Conservation (phyloP, 2,888 invertebrate genomes). For the Lasioglossum villosulum region DNA sequence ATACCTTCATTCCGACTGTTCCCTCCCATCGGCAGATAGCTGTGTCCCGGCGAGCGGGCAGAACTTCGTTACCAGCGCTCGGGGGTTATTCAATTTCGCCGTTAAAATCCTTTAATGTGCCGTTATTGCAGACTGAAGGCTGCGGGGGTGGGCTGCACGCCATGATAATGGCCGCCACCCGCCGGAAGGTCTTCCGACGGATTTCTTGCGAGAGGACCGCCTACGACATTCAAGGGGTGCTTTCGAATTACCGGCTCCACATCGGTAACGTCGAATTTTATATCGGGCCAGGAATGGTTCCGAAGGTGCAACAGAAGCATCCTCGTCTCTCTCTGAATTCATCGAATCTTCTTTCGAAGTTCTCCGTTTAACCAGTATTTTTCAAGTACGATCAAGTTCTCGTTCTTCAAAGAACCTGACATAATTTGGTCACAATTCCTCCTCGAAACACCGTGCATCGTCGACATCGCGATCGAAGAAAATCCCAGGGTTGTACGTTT, state of each 20-base stretch:
- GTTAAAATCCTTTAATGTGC: constrained; percentile 83
- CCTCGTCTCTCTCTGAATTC: too few relatives aligned
- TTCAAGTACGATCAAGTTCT: too few relatives aligned
- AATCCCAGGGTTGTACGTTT: constrained; percentile 34
- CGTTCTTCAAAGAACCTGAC: too few relatives aligned
- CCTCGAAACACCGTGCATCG: neutral
- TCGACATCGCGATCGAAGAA: neutral
- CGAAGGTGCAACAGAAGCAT: too few relatives aligned
- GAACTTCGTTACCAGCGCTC: constrained; percentile 80
- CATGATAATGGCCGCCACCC: constrained; percentile 75
- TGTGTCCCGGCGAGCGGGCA: constrained; percentile 76
- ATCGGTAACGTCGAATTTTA: neutral
- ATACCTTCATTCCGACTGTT: constrained; percentile 80
- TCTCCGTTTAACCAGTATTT: too few relatives aligned
- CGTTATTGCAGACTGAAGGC: constrained; percentile 77
- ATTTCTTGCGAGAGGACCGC: constrained; percentile 58
- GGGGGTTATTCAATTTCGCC: constrained; percentile 82
- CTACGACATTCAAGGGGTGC: constrained; percentile 5
- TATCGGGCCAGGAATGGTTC: neutral
- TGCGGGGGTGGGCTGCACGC: constrained; percentile 39
- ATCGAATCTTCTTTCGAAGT: too few relatives aligned
- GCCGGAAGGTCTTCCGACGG: constrained; percentile 67
- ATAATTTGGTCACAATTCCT: too few relatives aligned
- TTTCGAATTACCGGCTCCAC: neutral
- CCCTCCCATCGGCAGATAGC: constrained; percentile 64